Base-by-base conservation (phyloP, 2,797 vertebrate genomes). In the Halcyon smyrnensis region DNA sequence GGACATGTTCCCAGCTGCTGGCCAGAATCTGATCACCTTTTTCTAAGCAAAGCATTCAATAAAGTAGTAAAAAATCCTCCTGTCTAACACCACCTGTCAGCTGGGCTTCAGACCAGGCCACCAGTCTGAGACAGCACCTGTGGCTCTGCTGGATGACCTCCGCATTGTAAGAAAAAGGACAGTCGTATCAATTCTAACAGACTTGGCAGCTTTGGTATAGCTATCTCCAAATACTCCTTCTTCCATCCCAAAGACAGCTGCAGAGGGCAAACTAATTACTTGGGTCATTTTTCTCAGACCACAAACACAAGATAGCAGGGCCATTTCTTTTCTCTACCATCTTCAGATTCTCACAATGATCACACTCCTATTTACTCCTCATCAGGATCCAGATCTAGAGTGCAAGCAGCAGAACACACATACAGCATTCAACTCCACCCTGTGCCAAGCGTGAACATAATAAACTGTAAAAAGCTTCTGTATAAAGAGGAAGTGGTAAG, bases 61-160 rank as follows among this genome's bases (percentile, higher is more conserved):
- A 56, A 76, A 71, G 53, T 32, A 69, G 13, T 51, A 91, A 93
- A 84, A 87, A 46, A 1, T 15, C 4, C 59, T 84, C 50, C 57
- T 73, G 39, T 74, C 53, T 64, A 77, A 56, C 48, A 78, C 39
- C 79, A 95, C 75, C 76, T 91, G 87, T 87, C 73, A 96, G 15
- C 50, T 81, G 73, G 79, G 69, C 77, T 90, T 88, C 95, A 91
- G 76, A 92, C 62, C 73, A 92, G 60, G 24, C 36, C 87, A 82
- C 21, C 2, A 1, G 62, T 48, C 48, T 81, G 64, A 89, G 65
- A 67, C 48, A 93, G 62, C 57, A 89, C 71, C 62, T 92, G 75
- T 75, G 73, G 62, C 62, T 54, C 53, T 59, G 64, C 56, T 79
- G 57, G 65, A 63, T 90, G 69, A 94, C 82, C 73, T 80, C 78